Evolutionary conservation across 2,888 invertebrate genomes (phyloP), one percentile per base, ranked within the genome.

Genomic region (Theodoxus fluviatilis): DNA sequence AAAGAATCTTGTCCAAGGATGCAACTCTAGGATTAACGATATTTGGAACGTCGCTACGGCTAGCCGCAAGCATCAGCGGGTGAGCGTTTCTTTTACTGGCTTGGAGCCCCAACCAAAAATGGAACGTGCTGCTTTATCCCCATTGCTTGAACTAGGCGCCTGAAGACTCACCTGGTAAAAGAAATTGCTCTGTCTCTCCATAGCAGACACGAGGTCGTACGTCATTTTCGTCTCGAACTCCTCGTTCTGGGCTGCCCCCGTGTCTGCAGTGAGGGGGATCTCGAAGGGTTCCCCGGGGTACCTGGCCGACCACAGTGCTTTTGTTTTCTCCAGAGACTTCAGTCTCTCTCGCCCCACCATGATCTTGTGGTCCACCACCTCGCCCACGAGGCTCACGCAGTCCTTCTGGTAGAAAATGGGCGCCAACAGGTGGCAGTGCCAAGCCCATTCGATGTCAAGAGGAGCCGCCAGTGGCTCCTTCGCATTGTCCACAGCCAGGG

Each of bases 381-480:
- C 73, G 4, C 77, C 76, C 12, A 79, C 77, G 2, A 79, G 69
- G n/a, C 74, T 71, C n/a, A 69, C n/a, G 69, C 82, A 81, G 71
- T 85, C 85, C 40, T 74, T 70, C 22, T 73, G 68, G 70, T 86
- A 86, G 18, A 73, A 65, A 6, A 75, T 72, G 2, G 86, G 86
- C 7, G 82, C 78, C 47, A 87, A 74, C 79, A 87, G 77, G 73
- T 87, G 86, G 52, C 86, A 86, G 74, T 88, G 88, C 89, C 89
- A 89, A 7, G 88, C 83, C 89, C 89, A 89, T 71, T 88, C 87
- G n/a, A 89, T 85, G 76, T 89, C 88, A 31, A 87, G 63, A 9
- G 88, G 86, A 43, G 85, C 85, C 22, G 84, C 77, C 69, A 78
- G 71, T 61, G 71, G 69, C 40, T 76, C 68, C 33, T 76, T 70